Evolutionary conservation across 64 coral and sea anemone species (phyloP), one percentile per base, ranked within the genome.

Genomic region (Pachyseris speciosa): DNA sequence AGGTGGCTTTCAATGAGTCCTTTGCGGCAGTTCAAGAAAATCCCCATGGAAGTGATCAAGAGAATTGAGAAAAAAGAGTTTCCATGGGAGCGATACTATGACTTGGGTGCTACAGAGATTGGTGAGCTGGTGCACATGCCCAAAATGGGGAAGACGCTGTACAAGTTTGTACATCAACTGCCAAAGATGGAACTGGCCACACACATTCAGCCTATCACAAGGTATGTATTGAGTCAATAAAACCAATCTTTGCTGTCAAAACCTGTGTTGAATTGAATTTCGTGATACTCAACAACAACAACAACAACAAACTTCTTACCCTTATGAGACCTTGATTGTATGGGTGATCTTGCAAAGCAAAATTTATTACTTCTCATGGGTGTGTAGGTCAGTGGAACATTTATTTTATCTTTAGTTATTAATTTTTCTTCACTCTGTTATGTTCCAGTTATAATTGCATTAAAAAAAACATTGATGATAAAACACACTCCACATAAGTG

Each of bases 1-100:
- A 98, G 97, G 97, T 99, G 97, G 97, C 85, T 99, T 27, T 99
- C 97, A 17, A 99, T 99, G 97, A 95, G 94, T 76, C 97, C 97
- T 41, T 71, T 99, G 26, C 86, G 97, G 49, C 97, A 99, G 58
- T 99, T 99, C 75, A 99, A 95, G 80, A 99, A 99, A 75, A 99
- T 99, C 53, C 97, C 97, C 9, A 89, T 85, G 83, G 97, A 99
- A 63, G 97, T 99, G 5, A 95, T 99, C 25, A 99, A 99, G 93
- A 99, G 95, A 69, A 99, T 99, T 28, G 97, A 99, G 50, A 99
- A 99, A 86, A 99, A 99, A 53, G 97, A 99, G 36, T 99, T 99
- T 80, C 97, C 97, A 26, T 99, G 97, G 97, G 97, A 99, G 40
- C 84, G 97, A 25, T 99, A 95, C 57, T 99, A 99, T 90, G 97